Conservation (phyloP, 2,888 invertebrate species). For the Drosophila melanocephala region DNA sequence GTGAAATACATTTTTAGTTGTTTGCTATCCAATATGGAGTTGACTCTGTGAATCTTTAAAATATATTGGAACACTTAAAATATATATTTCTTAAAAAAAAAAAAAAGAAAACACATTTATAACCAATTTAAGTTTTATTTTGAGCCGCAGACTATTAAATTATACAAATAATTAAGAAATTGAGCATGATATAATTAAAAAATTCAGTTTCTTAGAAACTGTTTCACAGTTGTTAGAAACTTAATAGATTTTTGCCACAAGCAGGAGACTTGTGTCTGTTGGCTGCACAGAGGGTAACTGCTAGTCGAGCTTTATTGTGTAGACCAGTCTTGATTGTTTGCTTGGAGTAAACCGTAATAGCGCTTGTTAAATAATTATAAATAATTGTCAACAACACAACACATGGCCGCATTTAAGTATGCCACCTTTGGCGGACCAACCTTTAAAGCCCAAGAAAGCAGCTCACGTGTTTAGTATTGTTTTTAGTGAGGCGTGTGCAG, state of each 20-base stretch:
- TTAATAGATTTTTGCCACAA: not conserved
- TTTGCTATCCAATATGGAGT: not conserved
- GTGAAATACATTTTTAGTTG: not conserved
- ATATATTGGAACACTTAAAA: too few species aligned
- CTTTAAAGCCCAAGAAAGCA: not conserved
- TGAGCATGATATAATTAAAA: too few species aligned
- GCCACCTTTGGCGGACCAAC: not conserved
- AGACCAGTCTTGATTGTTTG: not conserved
- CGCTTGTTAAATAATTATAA: constrained; percentile 9
- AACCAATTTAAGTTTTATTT: too few species aligned
- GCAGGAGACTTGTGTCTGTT: too few species aligned
- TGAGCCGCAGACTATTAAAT: not conserved
- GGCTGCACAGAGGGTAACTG: not conserved
- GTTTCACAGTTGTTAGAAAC: not conserved
- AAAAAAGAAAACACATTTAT: not conserved
- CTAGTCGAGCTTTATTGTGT: not conserved
- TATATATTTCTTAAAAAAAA: too few species aligned
- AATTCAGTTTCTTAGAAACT: not conserved
- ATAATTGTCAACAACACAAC: constrained; percentile 3
- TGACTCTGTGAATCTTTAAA: not conserved
- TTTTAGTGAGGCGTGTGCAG: not conserved
- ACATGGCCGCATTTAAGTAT: not conserved
- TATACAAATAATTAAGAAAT: too few species aligned
- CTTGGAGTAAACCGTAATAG: not conserved
- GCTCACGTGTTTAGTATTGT: constrained; percentile 22